Evolutionary conservation across 2,113 vertebrate species (phyloP).

Genomic region (Prionailurus viverrinus): DNA sequence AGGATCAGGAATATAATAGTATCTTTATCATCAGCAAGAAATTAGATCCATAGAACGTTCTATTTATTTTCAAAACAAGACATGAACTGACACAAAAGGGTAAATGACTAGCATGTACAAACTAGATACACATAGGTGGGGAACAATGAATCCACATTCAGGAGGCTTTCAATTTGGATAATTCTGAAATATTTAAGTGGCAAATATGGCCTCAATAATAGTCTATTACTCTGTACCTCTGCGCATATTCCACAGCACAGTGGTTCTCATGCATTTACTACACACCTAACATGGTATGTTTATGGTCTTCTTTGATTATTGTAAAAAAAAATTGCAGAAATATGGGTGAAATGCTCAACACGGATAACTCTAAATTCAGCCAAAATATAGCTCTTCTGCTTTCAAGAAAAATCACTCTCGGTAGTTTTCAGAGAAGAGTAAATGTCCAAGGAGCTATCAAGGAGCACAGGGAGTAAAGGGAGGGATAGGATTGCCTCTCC

Average conservation of each 20-base stretch:
- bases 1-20: not conserved
- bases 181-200: conserved; percentile 72
- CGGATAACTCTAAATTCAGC: not conserved
- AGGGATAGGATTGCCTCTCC: not conserved
- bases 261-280: conserved; percentile 77
- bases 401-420: conserved; percentile 52
- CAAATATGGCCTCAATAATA: conserved; percentile 74
- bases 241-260: conserved; percentile 67
- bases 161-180: conserved; percentile 74
- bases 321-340: conserved; percentile 58
- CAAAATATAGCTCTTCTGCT: conserved; percentile 54
- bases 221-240: conserved; percentile 70
- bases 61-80: conserved; percentile 34
- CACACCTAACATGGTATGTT: conserved; percentile 63
- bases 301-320: conserved; percentile 61
- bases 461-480: conserved; percentile 57
- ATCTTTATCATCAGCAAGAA: conserved; percentile 6
- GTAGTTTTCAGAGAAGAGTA: conserved; percentile 35
- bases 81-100: not conserved
- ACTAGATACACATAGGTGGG: not conserved
- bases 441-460: conserved; percentile 70
- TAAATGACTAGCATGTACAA: not conserved
- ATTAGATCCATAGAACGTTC: not conserved
- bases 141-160: conserved; percentile 1
- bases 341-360: conserved; percentile 44